Evolutionary conservation across 35 echinoderm and acorn worm species (phyloP), one percentile per base, ranked within the genome.

Genomic region (Nesometra sesokonis): DNA sequence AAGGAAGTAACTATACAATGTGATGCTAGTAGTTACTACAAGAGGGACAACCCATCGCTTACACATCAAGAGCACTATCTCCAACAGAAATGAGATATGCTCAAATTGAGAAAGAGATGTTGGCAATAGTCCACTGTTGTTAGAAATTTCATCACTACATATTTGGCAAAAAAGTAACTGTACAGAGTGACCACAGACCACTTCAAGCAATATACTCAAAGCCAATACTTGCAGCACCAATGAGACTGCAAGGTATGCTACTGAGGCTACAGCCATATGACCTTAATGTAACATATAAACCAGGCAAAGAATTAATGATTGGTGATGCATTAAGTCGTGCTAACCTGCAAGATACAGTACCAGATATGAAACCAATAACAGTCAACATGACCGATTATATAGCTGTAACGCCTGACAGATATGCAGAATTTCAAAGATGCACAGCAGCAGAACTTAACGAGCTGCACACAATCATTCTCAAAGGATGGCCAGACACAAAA

Each of bases 121-220:
- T 93, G 0, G 94, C 88, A 0, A 97, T 97, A 32, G 82, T 93
- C 0, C 82, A 90, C 52, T 38, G 86, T 30, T 93, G 93, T 43
- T 82, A 90, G 82, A 93, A 88, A 33, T 97, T 93, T 37, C 91
- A 97, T 34, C 91, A 93, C 29, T 97, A 91, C 35, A 89, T 97
- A 3, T 97, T 93, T 57, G 88, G 86, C 0, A 90, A 85, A 43
- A 67, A 33, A 0, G 90, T 96, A 17, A 80, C 31, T 0, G 77
- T 90, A 8, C 3, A 90, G 0, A 77, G 77, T 3, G 94, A 96
- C 38, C 87, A 96, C 85, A 96, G 90, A 77, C 94, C 88, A n/a
- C 78, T 96, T 0, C 85, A 97, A 37, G 80, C 87, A 21, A 90
- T 93, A 36, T 89, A 90, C 38, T 57, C 11, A 1, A 97, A 90